Conservation (phyloP, 2,113 vertebrate genomes). For the Chitala chitala region DNA sequence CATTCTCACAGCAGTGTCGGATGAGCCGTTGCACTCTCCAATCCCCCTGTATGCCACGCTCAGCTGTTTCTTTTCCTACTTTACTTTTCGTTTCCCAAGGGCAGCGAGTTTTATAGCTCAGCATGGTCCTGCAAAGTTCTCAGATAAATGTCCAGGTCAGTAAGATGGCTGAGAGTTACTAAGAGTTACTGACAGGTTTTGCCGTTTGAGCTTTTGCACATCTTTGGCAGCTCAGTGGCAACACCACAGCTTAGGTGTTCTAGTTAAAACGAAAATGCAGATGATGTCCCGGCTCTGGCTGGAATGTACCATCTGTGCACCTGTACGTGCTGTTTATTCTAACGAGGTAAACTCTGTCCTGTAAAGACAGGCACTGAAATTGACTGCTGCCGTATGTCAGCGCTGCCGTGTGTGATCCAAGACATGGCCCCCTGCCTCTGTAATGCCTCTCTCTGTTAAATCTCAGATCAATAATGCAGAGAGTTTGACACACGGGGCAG, state of each 20-base stretch:
- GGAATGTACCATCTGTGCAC: too few species aligned
- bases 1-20: not conserved
- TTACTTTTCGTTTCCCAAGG: not conserved
- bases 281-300: too few species aligned
- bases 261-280: too few species aligned
- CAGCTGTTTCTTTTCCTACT: slow-evolving; percentile 3
- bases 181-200: not conserved
- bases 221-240: not conserved
- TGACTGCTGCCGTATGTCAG: not conserved
- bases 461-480: slow-evolving; percentile 1
- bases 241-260: too few species aligned
- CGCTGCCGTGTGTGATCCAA: not conserved
- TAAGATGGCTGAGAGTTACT: not conserved
- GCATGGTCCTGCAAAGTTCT: slow-evolving; percentile 5
- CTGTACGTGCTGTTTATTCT: too few species aligned
- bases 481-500: slow-evolving; percentile 1
- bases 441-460: not conserved
- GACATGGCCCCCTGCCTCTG: not conserved
- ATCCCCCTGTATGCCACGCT: slow-evolving; percentile 11
- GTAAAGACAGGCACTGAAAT: not conserved
- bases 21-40: slow-evolving; percentile 4
- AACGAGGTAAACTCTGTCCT: not conserved
- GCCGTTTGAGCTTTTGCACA: not conserved
- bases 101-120: slow-evolving; percentile 1
- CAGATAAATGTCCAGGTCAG: slow-evolving; percentile 4